Conservation (phyloP, 2,888 invertebrate species). For the Tenthredo mesomela region DNA sequence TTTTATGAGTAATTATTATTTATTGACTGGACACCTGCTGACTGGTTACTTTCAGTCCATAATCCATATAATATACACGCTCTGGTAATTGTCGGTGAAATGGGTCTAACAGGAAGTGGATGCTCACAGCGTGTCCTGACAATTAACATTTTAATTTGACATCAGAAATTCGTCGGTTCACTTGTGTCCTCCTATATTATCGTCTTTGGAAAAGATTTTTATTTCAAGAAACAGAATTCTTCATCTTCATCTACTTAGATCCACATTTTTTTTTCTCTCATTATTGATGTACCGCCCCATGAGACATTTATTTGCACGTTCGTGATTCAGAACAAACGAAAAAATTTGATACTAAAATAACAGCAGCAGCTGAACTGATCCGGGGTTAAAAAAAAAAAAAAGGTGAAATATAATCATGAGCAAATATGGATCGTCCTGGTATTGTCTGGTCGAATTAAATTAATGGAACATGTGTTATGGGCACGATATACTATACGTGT, state of each 20-base stretch:
- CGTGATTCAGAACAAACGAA: slow-evolving; percentile 14
- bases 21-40: slow-evolving; percentile 51
- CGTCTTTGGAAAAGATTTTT: too few relatives aligned
- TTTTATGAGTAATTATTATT: slow-evolving; percentile 54
- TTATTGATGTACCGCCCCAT: neutral
- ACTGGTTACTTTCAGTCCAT: slow-evolving; percentile 16
- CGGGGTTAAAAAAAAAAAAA: neutral
- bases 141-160: slow-evolving; percentile 29
- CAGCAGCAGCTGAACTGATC: neutral
- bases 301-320: slow-evolving; percentile 6
- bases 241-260: neutral
- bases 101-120: neutral
- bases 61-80: neutral
- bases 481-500: neutral
- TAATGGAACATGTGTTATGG: slow-evolving; percentile 23
- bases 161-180: neutral
- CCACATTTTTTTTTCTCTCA: too few relatives aligned
- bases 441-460: slow-evolving; percentile 4
- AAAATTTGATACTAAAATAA: slow-evolving; percentile 33
- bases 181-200: too few relatives aligned
- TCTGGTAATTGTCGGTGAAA: slow-evolving; percentile 15
- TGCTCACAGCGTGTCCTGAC: neutral
- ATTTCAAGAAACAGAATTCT: too few relatives aligned
- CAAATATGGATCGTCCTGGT: slow-evolving; percentile 18
- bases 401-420: slow-evolving; percentile 22